These are phyloP conservation scores for Lithophane ornitopus DNA, from an alignment of 2,888 invertebrate species.

Conservation along the genomic window DNA sequence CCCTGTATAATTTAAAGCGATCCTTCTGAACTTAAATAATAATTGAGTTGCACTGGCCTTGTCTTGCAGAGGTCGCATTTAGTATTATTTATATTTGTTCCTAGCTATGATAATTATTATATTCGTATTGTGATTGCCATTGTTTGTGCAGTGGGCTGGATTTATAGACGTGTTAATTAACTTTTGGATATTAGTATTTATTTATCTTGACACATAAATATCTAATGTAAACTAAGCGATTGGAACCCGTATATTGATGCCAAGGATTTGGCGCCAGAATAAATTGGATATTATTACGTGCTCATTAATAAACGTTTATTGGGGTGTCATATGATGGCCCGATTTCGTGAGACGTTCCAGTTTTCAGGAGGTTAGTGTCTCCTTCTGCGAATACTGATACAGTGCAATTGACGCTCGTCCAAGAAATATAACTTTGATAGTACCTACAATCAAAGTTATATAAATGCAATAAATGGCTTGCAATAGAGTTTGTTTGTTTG, in stretches of 20 bases:
- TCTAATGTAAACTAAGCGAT: conserved; percentile 8
- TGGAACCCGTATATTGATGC: conserved; percentile 23
- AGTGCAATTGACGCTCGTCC: conserved; percentile 6
- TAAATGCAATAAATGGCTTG: no score
- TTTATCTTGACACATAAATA: conserved; percentile 22
- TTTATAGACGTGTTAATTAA: conserved; percentile 53
- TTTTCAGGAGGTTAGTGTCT: conserved; percentile 34
- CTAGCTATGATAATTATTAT: conserved; percentile 37
- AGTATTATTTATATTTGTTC: conserved; percentile 41
- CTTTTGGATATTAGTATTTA: conserved; percentile 28
- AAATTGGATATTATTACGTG: conserved; percentile 48
- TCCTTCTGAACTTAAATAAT: conserved; percentile 32
- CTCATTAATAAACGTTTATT: conserved; percentile 50
- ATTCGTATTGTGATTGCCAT: conserved; percentile 47
- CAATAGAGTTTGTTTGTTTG: no score
- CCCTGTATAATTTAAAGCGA: neutral
- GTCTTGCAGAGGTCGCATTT: conserved; percentile 47
- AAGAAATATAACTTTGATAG: no score
- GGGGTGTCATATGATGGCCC: conserved; percentile 20
- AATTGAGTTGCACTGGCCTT: conserved; percentile 27
- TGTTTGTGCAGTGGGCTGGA: conserved; percentile 55
- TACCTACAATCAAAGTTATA: no score
- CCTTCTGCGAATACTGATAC: conserved; percentile 27
- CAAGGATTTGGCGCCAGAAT: conserved; percentile 46
- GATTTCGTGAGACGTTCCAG: conserved; percentile 39